These are phyloP conservation scores for Chaetophractus vellerosus DNA, from an alignment of 2,797 vertebrate genomes.

Conservation along the genomic window DNA sequence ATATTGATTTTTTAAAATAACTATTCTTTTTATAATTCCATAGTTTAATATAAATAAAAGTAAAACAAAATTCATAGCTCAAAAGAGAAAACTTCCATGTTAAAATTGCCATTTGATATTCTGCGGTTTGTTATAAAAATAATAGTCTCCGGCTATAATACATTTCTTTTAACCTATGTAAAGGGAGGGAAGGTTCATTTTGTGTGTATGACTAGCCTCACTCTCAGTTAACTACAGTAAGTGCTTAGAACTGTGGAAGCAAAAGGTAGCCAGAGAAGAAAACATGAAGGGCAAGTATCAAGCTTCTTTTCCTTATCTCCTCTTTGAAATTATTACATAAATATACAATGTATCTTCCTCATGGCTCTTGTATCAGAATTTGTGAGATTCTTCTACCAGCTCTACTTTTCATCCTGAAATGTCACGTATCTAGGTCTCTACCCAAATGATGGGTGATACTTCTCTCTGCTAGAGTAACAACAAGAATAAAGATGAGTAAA, in stretches of 20 bases:
- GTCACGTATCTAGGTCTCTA: background rate
- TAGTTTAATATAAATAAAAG: constrained; percentile 45
- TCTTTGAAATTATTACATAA: constrained; percentile 37
- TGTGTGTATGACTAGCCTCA: background rate
- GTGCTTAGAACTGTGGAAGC: background rate
- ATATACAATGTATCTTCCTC: background rate
- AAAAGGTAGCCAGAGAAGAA: constrained; percentile 1
- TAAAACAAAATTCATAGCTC: constrained; percentile 16
- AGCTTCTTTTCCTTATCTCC: background rate
- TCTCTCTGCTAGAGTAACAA: background rate
- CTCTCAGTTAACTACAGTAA: constrained; percentile 27
- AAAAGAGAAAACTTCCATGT: background rate
- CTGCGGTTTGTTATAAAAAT: constrained; percentile 28
- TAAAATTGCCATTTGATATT: constrained; percentile 53
- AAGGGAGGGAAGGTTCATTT: background rate
- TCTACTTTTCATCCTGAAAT: constrained; percentile 19
- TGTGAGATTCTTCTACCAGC: background rate
- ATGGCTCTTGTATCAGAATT: constrained; percentile 5
- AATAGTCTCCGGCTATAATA: background rate
- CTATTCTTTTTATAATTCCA: constrained; percentile 21
- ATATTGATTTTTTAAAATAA: background rate
- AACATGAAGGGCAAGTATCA: background rate
- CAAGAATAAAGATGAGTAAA: background rate
- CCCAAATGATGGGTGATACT: background rate
- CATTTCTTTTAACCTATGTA: background rate